phyloP scores from a whole-genome alignment of 2,797 vertebrate species.

The Danio tinwini region DNA sequence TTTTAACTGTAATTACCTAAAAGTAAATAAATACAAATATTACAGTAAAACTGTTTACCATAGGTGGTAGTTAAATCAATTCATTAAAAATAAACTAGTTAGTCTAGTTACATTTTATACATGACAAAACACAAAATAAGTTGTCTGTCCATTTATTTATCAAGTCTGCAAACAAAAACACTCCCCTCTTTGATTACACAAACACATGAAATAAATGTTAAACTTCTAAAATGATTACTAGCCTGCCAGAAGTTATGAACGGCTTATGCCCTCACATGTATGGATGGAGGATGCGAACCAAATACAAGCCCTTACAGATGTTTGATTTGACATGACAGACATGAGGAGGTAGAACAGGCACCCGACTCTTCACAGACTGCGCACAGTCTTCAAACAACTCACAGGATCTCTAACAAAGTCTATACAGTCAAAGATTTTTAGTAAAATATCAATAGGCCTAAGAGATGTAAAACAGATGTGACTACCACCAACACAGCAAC shows the following conservation, averaged over 20 bases:
- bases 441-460: background rate
- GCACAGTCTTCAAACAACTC: background rate
- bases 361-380: background rate
- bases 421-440: background rate
- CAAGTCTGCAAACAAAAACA: conserved; percentile 13
- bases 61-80: too few relatives aligned
- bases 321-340: conserved; percentile 23
- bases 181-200: background rate
- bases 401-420: conserved; percentile 1
- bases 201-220: background rate
- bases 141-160: conserved; percentile 20
- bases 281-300: background rate
- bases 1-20: too few relatives aligned
- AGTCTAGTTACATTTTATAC: too few relatives aligned
- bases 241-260: background rate
- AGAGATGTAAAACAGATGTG: background rate
- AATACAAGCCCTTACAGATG: background rate
- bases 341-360: conserved; percentile 9
- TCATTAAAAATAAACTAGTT: too few relatives aligned
- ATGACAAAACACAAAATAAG: background rate
- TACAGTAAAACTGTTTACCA: too few relatives aligned
- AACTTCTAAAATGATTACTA: conserved; percentile 11
- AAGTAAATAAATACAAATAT: too few relatives aligned
- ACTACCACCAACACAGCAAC: background rate
- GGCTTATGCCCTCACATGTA: background rate